Evolutionary conservation across 2,888 invertebrate species (phyloP), one percentile per base, ranked within the genome.

Genomic region (Epirrita christyi): DNA sequence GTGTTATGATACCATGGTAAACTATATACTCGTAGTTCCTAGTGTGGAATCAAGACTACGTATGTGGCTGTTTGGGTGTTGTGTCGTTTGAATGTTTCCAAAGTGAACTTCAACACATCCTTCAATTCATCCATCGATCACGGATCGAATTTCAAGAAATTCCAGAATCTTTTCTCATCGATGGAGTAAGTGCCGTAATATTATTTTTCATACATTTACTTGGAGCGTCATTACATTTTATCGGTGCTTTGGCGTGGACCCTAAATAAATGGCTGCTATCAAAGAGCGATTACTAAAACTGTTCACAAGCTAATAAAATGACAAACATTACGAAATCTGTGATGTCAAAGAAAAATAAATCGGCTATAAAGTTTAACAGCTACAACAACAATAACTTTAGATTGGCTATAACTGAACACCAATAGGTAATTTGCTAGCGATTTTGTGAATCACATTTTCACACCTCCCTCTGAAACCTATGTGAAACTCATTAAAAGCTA

Each of bases 261-360:
- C 77, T 64, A 85, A 86, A 85, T 84, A 86, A 85, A 87, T 81
- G 75, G 81, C 80, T 64, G 82, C 85, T 81, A 87, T 87, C 86
- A 86, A 87, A 86, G 68, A 80, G 68, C 83, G 80, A 87, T 88
- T 86, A 86, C 85, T 83, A 73, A 78, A 83, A 85, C 83, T 83
- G 87, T 86, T 85, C 83, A 84, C 86, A 82, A 83, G 77, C 81
- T 78, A 83, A 85, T 86, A 85, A 86, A 86, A 77, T 76, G 75
- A 78, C 80, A 83, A 81, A 79, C 83, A 80, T 86, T 76, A 78
- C 83, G 73, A 81, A 86, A 85, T 86, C 78, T 82, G 79, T 81
- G 81, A 78, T 84, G 83, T 82, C 80, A 78, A 84, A 86, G 81
- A 83, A 83, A 85, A 81, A 86, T 85, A 85, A 83, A 84, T 83